Conservation (phyloP, 2,113 vertebrate genomes). For the Laticauda laticaudata region DNA sequence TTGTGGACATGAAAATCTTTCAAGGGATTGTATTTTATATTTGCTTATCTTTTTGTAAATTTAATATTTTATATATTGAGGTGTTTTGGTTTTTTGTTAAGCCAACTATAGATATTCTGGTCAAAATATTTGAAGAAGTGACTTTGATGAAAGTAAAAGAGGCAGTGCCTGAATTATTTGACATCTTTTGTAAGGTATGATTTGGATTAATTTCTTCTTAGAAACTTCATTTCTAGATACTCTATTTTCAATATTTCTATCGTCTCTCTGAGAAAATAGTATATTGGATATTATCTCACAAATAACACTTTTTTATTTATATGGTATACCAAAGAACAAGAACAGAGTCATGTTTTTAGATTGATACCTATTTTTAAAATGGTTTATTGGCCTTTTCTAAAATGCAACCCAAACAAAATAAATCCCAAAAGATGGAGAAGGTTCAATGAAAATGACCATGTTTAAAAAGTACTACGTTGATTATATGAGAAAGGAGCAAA, state of each 20-base stretch:
- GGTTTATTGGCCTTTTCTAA: not conserved
- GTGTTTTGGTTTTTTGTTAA: slow-evolving; percentile 54
- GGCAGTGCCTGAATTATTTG: slow-evolving; percentile 75
- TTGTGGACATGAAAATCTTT: not conserved
- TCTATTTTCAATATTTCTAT: not conserved
- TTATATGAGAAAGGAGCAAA: not conserved
- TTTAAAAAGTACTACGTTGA: not conserved
- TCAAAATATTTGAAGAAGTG: slow-evolving; percentile 81
- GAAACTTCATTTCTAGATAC: not conserved
- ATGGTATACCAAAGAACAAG: not conserved
- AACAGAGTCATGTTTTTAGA: not conserved
- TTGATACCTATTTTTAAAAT: not conserved
- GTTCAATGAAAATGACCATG: not conserved
- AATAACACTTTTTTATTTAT: not conserved
- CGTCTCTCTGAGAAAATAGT: not conserved
- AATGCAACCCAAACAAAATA: not conserved
- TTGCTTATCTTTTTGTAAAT: not conserved
- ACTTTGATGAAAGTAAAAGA: slow-evolving; percentile 70
- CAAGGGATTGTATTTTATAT: not conserved
- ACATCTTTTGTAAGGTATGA: slow-evolving; percentile 81
- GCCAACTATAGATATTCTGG: slow-evolving; percentile 79
- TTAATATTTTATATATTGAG: not conserved
- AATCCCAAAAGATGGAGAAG: not conserved
- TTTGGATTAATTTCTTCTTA: slow-evolving; percentile 23
- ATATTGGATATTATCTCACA: not conserved